phyloP scores from a whole-genome alignment of 2,113 vertebrate species.

The Verasper variegatus region DNA sequence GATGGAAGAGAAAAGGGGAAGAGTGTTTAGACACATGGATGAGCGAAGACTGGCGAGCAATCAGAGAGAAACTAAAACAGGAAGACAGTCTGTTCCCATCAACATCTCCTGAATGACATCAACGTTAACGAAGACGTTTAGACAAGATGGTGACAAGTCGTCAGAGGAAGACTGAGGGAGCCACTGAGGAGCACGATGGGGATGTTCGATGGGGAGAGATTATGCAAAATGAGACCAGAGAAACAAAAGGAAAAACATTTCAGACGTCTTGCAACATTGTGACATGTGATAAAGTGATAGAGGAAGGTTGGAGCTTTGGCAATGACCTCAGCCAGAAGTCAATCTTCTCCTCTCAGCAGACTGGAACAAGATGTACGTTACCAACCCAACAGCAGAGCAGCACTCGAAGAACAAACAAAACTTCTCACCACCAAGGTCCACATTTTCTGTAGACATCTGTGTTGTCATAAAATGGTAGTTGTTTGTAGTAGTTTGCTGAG shows the following conservation, averaged over 20 bases:
- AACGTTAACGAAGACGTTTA: constrained; percentile 53
- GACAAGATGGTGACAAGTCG: constrained; percentile 71
- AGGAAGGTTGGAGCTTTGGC: constrained; percentile 10
- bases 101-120: constrained; percentile 65
- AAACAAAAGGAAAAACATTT: constrained; percentile 17
- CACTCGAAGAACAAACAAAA: neutral
- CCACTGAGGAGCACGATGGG: constrained; percentile 34
- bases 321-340: constrained; percentile 18
- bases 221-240: constrained; percentile 44
- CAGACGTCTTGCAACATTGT: constrained; percentile 27
- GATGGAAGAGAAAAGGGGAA: constrained; percentile 27
- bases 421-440: neutral
- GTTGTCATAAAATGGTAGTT: no score
- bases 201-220: constrained; percentile 43
- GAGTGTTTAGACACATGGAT: constrained; percentile 71
- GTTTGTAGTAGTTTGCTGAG: no score
- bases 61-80: constrained; percentile 76
- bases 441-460: neutral
- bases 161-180: constrained; percentile 46
- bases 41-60: constrained; percentile 71
- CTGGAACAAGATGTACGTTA: constrained; percentile 10
- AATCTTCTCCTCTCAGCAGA: neutral
- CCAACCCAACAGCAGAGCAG: neutral
- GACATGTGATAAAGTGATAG: constrained; percentile 34
- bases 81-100: constrained; percentile 69